These are phyloP conservation scores for Laothoe populi DNA, from an alignment of 2,888 invertebrate genomes.

Conservation along the genomic window DNA sequence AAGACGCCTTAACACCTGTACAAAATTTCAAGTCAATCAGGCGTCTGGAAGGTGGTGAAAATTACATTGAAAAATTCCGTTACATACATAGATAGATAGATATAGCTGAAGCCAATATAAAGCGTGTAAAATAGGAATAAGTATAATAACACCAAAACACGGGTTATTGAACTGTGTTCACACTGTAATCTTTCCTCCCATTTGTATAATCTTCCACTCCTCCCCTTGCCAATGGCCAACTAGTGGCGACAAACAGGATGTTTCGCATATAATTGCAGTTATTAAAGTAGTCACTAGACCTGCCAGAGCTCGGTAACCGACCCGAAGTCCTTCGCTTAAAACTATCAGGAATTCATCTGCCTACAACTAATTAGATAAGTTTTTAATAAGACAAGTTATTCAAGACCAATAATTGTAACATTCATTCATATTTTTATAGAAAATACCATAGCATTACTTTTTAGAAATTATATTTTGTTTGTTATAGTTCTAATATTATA, in stretches of 20 bases:
- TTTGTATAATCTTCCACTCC: neutral
- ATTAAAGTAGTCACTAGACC: slow-evolving; percentile 66
- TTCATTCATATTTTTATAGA: neutral
- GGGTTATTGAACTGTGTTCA: too few relatives aligned
- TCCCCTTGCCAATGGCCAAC: neutral
- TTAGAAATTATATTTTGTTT: too few relatives aligned
- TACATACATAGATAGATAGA: too few relatives aligned
- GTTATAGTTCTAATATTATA: too few relatives aligned
- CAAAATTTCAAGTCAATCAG: too few relatives aligned
- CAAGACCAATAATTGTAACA: neutral
- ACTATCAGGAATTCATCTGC: slow-evolving; percentile 52
- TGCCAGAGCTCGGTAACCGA: slow-evolving; percentile 63
- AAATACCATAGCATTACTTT: neutral
- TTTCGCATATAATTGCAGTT: slow-evolving; percentile 73
- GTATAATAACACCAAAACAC: too few relatives aligned
- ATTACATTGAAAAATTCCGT: too few relatives aligned
- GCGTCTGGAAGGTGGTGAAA: too few relatives aligned
- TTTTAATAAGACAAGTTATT: neutral
- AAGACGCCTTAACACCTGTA: too few relatives aligned
- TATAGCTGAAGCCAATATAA: too few relatives aligned
- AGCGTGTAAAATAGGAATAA: too few relatives aligned
- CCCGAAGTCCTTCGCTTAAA: slow-evolving; percentile 55
- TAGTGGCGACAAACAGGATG: slow-evolving; percentile 55
- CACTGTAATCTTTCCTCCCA: too few relatives aligned
- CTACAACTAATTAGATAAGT: slow-evolving; percentile 44